Conservation (phyloP, 2,113 vertebrate genomes). For the Mus spicilegus region DNA sequence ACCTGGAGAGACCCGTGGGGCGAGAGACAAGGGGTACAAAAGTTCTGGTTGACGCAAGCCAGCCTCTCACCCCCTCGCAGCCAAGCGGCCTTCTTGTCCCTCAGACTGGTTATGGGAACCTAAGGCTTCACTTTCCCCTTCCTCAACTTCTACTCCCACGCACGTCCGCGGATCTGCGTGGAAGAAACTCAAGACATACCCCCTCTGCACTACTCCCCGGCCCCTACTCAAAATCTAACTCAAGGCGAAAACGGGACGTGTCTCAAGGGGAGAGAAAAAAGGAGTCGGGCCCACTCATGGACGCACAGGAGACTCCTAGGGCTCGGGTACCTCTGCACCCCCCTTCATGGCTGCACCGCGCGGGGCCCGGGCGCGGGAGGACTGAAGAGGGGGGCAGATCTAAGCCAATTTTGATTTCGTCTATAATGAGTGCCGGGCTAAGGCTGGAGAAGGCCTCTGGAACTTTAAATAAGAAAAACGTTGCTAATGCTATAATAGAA, state of each 20-base stretch:
- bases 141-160: not conserved
- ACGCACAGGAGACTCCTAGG: not conserved
- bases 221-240: not conserved
- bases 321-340: not conserved
- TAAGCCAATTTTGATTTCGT: constrained; percentile 88
- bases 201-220: not conserved
- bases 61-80: not conserved
- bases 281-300: constrained; percentile 79
- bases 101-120: not conserved
- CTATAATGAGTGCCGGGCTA: constrained; percentile 85
- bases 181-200: not conserved
- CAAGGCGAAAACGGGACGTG: not conserved
- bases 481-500: constrained; percentile 98
- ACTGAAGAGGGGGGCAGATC: constrained; percentile 73
- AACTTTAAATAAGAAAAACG: constrained; percentile 93
- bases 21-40: constrained; percentile 20
- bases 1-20: not conserved
- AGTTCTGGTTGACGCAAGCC: constrained; percentile 62
- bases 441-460: constrained; percentile 84
- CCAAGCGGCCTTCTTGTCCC: not conserved
- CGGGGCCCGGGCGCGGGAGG: not conserved
- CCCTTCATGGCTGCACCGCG: not conserved
- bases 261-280: constrained; percentile 45
- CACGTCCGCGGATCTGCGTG: constrained; percentile 65
- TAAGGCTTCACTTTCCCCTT: not conserved